Base-by-base conservation (phyloP, 1,140 invertebrate genomes). In the Andrena cerasifolii region DNA sequence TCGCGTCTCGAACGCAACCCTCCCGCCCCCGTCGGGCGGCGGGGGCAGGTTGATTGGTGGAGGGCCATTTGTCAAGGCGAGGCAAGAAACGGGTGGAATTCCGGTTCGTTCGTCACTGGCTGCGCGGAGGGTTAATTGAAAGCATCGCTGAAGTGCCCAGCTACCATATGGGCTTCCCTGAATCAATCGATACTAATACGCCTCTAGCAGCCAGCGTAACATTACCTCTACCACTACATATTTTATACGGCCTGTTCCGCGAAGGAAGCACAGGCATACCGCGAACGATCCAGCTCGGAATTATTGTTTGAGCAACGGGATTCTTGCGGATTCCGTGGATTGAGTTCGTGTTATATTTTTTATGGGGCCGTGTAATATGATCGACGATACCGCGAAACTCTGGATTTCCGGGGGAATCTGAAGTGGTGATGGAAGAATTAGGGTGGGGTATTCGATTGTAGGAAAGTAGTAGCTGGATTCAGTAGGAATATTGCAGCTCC, bases 91-190 rank as follows among this genome's bases (percentile, higher is more conserved):
- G 79, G 85, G 81, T 87, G 82, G 79, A 86, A 86, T 88, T 87
- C 83, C 82, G 70, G 72, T 84, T 83, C 84, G 87, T 88, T 83
- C 80, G 86, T 88, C 85, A 89, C 87, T 83, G 82, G 80, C 80
- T 83, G 74, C 47, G 51, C 79, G 59, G 72, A 79, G 84, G 80
- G 82, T 87, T 88, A 89, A 89, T 89, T 89, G 87, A 88, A 89
- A 85, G 82, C 86, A 85, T 82, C 73, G 59, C 71, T 59, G 49
- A 63, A 76, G 59, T 62, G 61, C 58, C 78, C 54, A 36, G 26
- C 62, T 54, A 33, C n/a, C 62, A 43, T 58, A 53, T 31, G 47
- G 67, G 65, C 49, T 61, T 53, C 56, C 58, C 40, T 58, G 68
- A 76, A 73, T 65, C 81, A 72, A 84, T 79, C 77, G 82, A 79